Percentiles rank a stretch among this genome's conserved stretches.
phyloP scores from a whole-genome alignment of 2,888 invertebrate genomes.

The Aporophyla lueneburgensis region DNA sequence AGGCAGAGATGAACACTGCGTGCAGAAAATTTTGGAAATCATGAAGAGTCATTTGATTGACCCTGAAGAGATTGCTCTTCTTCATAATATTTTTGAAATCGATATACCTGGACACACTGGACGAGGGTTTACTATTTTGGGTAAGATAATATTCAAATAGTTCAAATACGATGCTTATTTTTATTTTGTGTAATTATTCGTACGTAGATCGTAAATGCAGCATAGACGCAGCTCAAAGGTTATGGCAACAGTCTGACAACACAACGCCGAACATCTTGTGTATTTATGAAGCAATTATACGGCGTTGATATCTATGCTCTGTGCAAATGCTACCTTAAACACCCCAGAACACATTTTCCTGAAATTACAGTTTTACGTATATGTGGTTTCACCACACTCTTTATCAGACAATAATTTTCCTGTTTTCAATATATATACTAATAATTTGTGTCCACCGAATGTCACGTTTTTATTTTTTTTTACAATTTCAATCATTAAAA shows the following conservation, averaged over 20 bases:
- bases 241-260: neutral
- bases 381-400: neutral
- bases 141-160: constrained; percentile 63
- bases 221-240: neutral
- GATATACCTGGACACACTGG: constrained; percentile 91
- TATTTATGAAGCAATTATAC: neutral
- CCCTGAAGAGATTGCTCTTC: constrained; percentile 86
- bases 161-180: neutral
- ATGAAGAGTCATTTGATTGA: constrained; percentile 80
- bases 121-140: constrained; percentile 91
- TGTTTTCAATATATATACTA: neutral
- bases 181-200: neutral
- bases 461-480: too few species aligned
- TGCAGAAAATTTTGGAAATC: constrained; percentile 78
- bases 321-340: neutral
- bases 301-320: neutral
- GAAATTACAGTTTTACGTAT: neutral
- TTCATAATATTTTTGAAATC: constrained; percentile 85
- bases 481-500: too few species aligned
- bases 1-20: constrained; percentile 89
- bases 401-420: neutral
- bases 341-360: neutral
- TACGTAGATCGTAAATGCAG: neutral
- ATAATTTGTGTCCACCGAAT: too few species aligned
- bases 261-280: neutral